These are phyloP conservation scores for Progne subis DNA, from an alignment of 2,113 vertebrate species.

Conservation along the genomic window DNA sequence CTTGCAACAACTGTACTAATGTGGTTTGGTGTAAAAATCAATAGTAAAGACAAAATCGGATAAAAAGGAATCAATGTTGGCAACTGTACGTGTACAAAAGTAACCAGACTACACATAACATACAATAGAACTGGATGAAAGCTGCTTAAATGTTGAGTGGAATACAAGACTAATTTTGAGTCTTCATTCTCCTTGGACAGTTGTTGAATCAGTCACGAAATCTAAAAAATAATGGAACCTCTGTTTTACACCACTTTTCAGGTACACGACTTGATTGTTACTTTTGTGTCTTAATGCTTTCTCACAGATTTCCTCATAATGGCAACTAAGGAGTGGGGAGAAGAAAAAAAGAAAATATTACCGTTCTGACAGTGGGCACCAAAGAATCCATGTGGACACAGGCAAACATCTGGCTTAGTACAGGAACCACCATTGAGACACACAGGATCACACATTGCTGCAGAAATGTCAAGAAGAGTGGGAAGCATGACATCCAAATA, in stretches of 20 bases:
- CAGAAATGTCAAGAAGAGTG: not conserved
- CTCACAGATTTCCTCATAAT: not conserved
- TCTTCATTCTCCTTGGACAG: not conserved
- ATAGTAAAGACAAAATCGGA: not conserved
- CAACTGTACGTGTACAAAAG: not conserved
- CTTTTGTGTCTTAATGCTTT: not conserved
- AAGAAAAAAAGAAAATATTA: slow-evolving; percentile 53
- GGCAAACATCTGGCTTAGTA: slow-evolving; percentile 82
- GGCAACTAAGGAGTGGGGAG: not conserved
- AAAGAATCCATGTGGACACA: slow-evolving; percentile 89
- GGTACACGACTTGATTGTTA: not conserved
- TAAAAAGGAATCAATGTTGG: not conserved
- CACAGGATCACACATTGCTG: slow-evolving; percentile 85
- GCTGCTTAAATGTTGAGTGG: not conserved
- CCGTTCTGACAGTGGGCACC: slow-evolving; percentile 90
- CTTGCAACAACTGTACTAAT: not conserved
- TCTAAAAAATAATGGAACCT: not conserved
- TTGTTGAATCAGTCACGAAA: not conserved
- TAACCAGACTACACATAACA: not conserved
- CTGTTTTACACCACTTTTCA: not conserved
- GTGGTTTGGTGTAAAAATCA: not conserved
- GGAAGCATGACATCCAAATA: not conserved
- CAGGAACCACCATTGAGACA: slow-evolving; percentile 92
- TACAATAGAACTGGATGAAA: not conserved
- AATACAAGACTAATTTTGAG: not conserved